phyloP scores from a whole-genome alignment of 2,797 vertebrate species.

The Adrianichthys oophorus region DNA sequence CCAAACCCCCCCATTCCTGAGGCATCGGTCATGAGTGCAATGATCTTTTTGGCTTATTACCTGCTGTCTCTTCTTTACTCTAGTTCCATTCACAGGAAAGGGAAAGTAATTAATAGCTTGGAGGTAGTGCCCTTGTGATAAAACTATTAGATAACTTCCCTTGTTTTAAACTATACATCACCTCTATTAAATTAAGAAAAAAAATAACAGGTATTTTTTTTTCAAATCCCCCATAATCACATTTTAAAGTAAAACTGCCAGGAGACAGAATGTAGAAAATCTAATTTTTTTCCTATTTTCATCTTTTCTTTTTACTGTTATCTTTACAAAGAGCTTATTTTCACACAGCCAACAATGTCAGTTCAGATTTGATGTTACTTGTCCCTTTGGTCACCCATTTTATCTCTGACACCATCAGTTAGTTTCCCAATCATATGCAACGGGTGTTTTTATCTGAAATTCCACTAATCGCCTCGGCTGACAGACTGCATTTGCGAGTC shows the following conservation, averaged over 20 bases:
- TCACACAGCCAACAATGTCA: slow-evolving; percentile 44
- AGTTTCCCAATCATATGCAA: slow-evolving; percentile 44
- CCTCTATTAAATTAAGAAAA: background rate
- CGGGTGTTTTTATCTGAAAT: slow-evolving; percentile 48
- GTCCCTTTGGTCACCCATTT: slow-evolving; percentile 34
- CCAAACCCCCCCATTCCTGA: slow-evolving; percentile 8
- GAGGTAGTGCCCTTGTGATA: slow-evolving; percentile 7
- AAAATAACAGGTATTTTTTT: too few species aligned
- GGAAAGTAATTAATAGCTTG: slow-evolving; percentile 26
- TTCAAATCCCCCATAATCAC: too few species aligned
- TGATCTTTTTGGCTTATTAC: slow-evolving; percentile 45
- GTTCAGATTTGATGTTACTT: slow-evolving; percentile 40
- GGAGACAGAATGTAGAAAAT: background rate
- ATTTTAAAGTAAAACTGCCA: background rate
- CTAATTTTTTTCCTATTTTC: slow-evolving; percentile 16
- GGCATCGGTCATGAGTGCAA: slow-evolving; percentile 3
- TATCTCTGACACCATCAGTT: slow-evolving; percentile 48
- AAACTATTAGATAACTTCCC: slow-evolving; percentile 4
- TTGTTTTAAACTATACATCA: slow-evolving; percentile 6
- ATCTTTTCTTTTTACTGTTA: slow-evolving; percentile 13
- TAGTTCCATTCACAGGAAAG: slow-evolving; percentile 14
- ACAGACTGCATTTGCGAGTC: slow-evolving; percentile 31
- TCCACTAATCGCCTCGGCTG: slow-evolving; percentile 39
- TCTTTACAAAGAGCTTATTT: slow-evolving; percentile 13
- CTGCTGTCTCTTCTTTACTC: slow-evolving; percentile 23